phyloP scores from a whole-genome alignment of 1,140 invertebrate species.

The Meloidogyne chitwoodi region DNA sequence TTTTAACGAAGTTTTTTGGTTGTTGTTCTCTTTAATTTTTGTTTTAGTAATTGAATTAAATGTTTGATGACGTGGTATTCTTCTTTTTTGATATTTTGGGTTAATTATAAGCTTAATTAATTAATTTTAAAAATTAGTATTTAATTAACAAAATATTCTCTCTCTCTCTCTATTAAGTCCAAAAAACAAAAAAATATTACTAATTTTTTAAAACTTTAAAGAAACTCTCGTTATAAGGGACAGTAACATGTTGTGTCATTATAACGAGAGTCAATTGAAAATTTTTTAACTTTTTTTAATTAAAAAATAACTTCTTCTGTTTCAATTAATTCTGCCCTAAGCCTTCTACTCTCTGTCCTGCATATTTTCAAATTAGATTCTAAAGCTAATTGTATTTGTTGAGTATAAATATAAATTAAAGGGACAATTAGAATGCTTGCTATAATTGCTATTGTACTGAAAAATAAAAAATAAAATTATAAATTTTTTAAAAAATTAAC shows the following conservation, averaged over 20 bases:
- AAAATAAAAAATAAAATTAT: not conserved
- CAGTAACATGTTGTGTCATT: no score
- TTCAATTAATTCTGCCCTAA: not conserved
- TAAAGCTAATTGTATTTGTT: conserved; percentile 1
- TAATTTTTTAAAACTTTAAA: no score
- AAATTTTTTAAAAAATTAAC: not conserved
- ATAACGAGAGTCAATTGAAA: no score
- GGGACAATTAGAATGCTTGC: conserved; percentile 1
- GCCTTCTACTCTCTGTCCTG: not conserved
- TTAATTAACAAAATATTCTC: no score
- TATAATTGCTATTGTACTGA: conserved; percentile 1
- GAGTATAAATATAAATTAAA: conserved; percentile 2
- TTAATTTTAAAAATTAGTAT: no score
- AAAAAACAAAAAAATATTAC: no score
- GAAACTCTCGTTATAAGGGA: no score
- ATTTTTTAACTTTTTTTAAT: not conserved
- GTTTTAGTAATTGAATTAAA: not conserved
- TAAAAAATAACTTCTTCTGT: not conserved
- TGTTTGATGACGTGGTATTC: not conserved
- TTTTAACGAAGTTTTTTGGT: not conserved
- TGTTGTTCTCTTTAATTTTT: not conserved
- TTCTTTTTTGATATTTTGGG: not conserved
- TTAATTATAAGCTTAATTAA: not conserved
- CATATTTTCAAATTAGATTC: conserved; percentile 2
- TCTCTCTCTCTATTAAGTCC: no score